Conservation (phyloP, 2,797 vertebrate genomes). For the Sylvilagus floridanus region DNA sequence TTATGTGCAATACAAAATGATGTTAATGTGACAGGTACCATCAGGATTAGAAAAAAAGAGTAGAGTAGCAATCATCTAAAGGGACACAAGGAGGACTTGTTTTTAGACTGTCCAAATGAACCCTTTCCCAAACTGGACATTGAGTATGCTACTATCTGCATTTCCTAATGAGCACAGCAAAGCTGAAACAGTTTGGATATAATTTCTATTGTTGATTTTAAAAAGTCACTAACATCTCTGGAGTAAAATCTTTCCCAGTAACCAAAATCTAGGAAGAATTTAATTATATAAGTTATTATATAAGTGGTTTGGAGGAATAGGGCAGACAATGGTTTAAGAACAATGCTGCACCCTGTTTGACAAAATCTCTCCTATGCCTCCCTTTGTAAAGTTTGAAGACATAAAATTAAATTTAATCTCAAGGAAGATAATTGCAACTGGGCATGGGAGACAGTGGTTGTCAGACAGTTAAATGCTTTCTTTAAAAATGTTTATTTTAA, state of each 20-base stretch:
- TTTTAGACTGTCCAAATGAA: not conserved
- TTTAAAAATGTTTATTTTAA: not conserved
- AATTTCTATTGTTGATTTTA: not conserved
- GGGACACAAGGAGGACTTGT: not conserved
- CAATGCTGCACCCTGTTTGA: not conserved
- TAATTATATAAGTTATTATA: not conserved
- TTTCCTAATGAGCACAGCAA: not conserved
- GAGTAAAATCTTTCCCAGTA: not conserved
- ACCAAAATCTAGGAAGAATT: not conserved
- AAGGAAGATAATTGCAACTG: not conserved
- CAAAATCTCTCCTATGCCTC: not conserved
- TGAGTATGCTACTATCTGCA: not conserved
- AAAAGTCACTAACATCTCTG: not conserved
- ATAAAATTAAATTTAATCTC: not conserved
- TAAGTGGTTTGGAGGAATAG: not conserved
- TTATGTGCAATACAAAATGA: not conserved
- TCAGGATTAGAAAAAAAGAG: not conserved
- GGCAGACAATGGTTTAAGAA: not conserved
- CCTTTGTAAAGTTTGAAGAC: not conserved
- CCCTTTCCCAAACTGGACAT: not conserved
- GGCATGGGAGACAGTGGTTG: not conserved
- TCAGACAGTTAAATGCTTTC: not conserved
- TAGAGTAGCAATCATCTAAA: not conserved
- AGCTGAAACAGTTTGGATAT: not conserved
- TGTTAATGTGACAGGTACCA: not conserved